Evolutionary conservation across 1,140 invertebrate species (phyloP), one percentile per base, ranked within the genome.

Genomic region (Dreissena rostriformis): DNA sequence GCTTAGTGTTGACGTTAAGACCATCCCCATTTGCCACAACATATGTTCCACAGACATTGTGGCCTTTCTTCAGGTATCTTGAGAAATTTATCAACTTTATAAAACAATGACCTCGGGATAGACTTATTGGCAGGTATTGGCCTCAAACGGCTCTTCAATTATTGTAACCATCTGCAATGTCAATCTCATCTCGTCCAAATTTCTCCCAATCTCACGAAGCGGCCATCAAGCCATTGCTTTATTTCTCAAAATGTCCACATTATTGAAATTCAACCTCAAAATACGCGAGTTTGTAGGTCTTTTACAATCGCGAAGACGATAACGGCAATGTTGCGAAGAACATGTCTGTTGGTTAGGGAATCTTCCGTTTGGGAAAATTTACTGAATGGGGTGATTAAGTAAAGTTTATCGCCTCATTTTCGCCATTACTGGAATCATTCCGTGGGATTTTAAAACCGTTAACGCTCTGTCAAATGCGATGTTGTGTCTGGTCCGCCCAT

Each of bases 61-160:
- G 8, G 2, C 39, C 39, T 15, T n/a, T n/a, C n/a, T n/a, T n/a
- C n/a, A n/a, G n/a, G n/a, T n/a, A 22, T 82, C 79, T 49, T 82
- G 79, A 74, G 68, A 73, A 82, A 82, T 73, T 82, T 70, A 82
- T 73, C 79, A 82, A 73, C 71, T 72, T 73, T 70, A 82, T 82
- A 82, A 82, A 82, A 73, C 49, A 82, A 24, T 29, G 72, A 55
- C 73, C 28, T 73, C 72, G 52, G 15, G 19, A 24, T 51, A 22
- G 22, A 19, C 55, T 82, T 73, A 82, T 82, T 82, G 79, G 71
- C 79, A 82, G 61, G 79, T 82, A 74, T 17, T 19, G 53, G 22
- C 70, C 61, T 63, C 17, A 53, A 82, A 61, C 70, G 29, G 14
- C 26, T 52, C 28, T 51, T 66, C 29, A 73, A 74, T 72, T 57